phyloP scores from a whole-genome alignment of 37 sponge, comb jelly and placozoan species.

The Bolinopsis microptera region DNA sequence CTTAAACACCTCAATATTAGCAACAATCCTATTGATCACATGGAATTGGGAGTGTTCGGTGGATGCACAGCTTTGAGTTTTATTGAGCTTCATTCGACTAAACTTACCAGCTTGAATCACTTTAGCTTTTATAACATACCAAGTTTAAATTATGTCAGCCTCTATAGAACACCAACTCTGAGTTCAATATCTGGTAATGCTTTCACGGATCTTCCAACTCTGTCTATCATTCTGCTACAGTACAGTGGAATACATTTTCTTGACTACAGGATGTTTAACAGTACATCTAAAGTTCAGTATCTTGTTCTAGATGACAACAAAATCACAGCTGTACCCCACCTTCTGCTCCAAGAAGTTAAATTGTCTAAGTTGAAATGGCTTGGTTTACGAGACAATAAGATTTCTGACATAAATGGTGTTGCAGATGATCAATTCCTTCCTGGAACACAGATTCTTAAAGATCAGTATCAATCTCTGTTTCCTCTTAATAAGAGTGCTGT shows the following conservation, averaged over 20 bases:
- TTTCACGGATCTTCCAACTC: neutral
- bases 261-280: constrained; percentile 29
- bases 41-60: neutral
- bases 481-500: constrained; percentile 4
- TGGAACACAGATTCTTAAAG: neutral
- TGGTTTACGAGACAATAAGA: neutral
- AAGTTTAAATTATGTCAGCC: neutral
- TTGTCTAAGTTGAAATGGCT: neutral
- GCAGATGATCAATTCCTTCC: neutral
- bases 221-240: neutral
- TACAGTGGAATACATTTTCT: neutral
- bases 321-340: constrained; percentile 30
- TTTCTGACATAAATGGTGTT: neutral
- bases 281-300: neutral
- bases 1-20: constrained; percentile 34
- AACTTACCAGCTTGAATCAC: neutral
- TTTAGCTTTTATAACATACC: constrained; percentile 7
- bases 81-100: constrained; percentile 5
- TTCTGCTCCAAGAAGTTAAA: neutral
- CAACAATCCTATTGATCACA: constrained; percentile 23
- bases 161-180: neutral
- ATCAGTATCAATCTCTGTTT: neutral
- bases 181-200: neutral
- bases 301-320: constrained; percentile 14
- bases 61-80: neutral